Percentiles rank a stretch among this genome's conserved stretches.
Conservation (phyloP, 2,797 vertebrate genomes). For the Neoniphon sammara region DNA sequence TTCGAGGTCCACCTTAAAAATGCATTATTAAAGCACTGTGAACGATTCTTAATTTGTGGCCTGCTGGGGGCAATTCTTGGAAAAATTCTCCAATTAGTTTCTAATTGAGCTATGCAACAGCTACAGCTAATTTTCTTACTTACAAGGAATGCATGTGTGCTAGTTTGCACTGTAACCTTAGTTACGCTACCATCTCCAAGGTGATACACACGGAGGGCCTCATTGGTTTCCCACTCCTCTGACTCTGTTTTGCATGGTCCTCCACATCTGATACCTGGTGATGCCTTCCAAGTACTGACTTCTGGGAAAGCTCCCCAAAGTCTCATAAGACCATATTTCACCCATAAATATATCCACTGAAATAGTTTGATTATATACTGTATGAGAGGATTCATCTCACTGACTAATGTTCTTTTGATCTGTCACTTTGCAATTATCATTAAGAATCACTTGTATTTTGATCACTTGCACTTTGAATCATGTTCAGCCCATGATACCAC, state of each 20-base stretch:
- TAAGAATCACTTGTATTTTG: not conserved
- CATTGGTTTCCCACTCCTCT: conserved; percentile 73
- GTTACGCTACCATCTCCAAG: conserved; percentile 54
- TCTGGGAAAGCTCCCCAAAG: conserved; percentile 52
- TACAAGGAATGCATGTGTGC: conserved; percentile 80
- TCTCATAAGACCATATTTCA: conserved; percentile 54
- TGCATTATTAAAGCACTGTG: not conserved
- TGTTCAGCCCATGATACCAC: conserved; percentile 4
- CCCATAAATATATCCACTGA: conserved; percentile 61
- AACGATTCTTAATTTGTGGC: not conserved
- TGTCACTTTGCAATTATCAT: not conserved
- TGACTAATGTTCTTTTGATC: not conserved
- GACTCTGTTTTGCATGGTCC: conserved; percentile 15
- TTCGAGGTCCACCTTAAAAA: conserved; percentile 78
- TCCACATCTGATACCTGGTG: conserved; percentile 22
- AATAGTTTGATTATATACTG: conserved; percentile 47
- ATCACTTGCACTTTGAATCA: not conserved
- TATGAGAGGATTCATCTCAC: conserved; percentile 64
- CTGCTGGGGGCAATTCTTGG: too few species aligned
- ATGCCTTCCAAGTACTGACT: conserved; percentile 18
- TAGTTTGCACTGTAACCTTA: conserved; percentile 80
- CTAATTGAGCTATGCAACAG: not conserved
- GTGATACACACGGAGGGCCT: conserved; percentile 69
- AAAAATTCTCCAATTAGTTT: not conserved
- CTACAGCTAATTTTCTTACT: conserved; percentile 49